Evolutionary conservation across 2,888 invertebrate species (phyloP), one percentile per base, ranked within the genome.

Genomic region (Orgyia antiqua): DNA sequence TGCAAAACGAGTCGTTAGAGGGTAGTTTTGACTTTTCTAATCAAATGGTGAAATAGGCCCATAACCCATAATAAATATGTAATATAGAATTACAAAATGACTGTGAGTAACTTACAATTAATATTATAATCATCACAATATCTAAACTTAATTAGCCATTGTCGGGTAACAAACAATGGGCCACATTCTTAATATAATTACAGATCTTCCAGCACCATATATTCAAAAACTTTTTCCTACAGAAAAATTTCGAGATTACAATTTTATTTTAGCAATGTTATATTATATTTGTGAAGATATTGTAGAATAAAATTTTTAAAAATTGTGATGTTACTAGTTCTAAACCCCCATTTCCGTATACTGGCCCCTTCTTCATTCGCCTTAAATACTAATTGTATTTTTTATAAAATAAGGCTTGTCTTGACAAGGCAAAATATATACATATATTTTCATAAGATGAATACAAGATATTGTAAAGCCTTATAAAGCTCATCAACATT

Each of bases 151-250:
- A 69, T 63, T 62, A 61, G 58, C 54, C 62, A 58, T 52, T 55
- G 56, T 26, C 47, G 29, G 51, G 41, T 42, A 35, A 51, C 27
- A 26, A 51, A 50, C 60, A 58, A 60, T 52, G 53, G 54, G 53
- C 50, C 46, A 36, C 44, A 46, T 48, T 62, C 62, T 62, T 69
- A 60, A 65, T 61, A 66, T 70, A 65, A 56, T 57, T 55, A 74
- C 80, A 83, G 83, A 83, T 83, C 83, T 79, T 73, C 72, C 76
- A 83, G 83, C 83, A 83, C 83, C 83, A 78, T 63, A 59, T 54
- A 60, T 51, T 52, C 58, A 52, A 15, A 15, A 41, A 50, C 58
- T 51, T 59, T 63, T 61, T 56, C 51, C 50, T 52, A 62, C 39
- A 51, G 53, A 50, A 54, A 44, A 50, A 36, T 45, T 43, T 42